phyloP scores from a whole-genome alignment of 2,113 vertebrate species.

The Passerina amoena region DNA sequence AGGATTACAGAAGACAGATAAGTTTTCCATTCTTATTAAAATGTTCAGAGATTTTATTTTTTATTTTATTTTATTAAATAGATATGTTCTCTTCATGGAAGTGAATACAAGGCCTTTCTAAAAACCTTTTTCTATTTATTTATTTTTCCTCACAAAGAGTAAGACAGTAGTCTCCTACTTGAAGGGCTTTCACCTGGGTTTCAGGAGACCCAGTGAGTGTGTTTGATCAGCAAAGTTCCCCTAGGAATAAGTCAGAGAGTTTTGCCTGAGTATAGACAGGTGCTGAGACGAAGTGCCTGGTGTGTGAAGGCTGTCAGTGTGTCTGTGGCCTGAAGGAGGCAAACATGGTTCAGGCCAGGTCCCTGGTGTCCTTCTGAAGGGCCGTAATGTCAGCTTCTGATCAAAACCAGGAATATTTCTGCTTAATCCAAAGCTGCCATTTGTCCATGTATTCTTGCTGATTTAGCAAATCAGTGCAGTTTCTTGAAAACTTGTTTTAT shows the following conservation, averaged over 20 bases:
- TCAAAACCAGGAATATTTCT: not conserved
- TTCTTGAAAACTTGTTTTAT: not conserved
- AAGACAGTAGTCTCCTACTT: not conserved
- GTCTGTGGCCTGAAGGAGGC: not conserved
- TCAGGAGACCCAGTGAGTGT: not conserved
- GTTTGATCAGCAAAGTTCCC: not conserved
- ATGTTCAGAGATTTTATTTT: not conserved
- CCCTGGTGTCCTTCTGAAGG: not conserved
- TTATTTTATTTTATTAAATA: not conserved
- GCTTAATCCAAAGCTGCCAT: not conserved
- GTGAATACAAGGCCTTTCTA: not conserved
- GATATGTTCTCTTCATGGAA: not conserved
- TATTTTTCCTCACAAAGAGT: not conserved
- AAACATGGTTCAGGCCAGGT: not conserved
- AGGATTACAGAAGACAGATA: not conserved
- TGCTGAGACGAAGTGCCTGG: not conserved
- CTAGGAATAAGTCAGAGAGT: not conserved
- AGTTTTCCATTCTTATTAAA: not conserved
- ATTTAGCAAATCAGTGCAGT: not conserved
- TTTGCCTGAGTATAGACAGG: not conserved
- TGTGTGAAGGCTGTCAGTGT: accelerated
- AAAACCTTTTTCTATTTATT: not conserved
- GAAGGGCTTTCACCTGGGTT: not conserved
- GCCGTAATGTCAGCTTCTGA: not conserved
- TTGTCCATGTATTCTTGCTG: not conserved